Evolutionary conservation across 1,140 invertebrate genomes (phyloP), one percentile per base, ranked within the genome.

Genomic region (Hydropsyche tenuis): DNA sequence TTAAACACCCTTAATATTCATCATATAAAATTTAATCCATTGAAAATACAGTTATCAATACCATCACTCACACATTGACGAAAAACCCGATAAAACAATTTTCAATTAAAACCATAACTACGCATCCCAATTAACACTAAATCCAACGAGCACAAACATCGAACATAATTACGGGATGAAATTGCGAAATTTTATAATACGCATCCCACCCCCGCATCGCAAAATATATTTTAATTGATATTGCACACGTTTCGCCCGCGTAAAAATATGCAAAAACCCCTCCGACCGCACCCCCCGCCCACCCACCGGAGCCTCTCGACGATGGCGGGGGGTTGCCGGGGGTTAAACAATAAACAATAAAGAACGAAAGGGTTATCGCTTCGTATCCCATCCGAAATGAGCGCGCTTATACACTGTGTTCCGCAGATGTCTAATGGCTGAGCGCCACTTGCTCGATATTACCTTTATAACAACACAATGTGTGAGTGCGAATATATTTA

Each of bases 371-470:
- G 75, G 75, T 74, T 74, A 72, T 72, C 69, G 69, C 66, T 65
- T 65, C 70, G 46, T 42, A 56, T 64, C 42, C 43, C 62, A 46
- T 43, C 71, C 60, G 22, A 45, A 69, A 69, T 51, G 65, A 20
- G 64, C 20, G 12, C 25, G 46, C 23, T 18, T 51, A 30, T 51
- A 69, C 53, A 37, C 69, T 66, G 51, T 72, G 66, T 75, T 69
- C 48, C 66, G 63, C 70, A 74, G 69, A 72, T 74, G 75, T 77
- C 72, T 77, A 75, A 75, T 76, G 75, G 72, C 66, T 69, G 75
- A 73, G 75, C 75, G 69, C 75, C 75, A 72, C 75, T 77, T 77
- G 75, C 66, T 71, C 75, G 72, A 77, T 77, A 77, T 77, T 77
- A 77, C 75, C 75, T 77, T 77, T 77, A 74, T 37, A 37, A 37